Evolutionary conservation across 2,113 vertebrate genomes (phyloP).

Genomic region (Bos indicus): DNA sequence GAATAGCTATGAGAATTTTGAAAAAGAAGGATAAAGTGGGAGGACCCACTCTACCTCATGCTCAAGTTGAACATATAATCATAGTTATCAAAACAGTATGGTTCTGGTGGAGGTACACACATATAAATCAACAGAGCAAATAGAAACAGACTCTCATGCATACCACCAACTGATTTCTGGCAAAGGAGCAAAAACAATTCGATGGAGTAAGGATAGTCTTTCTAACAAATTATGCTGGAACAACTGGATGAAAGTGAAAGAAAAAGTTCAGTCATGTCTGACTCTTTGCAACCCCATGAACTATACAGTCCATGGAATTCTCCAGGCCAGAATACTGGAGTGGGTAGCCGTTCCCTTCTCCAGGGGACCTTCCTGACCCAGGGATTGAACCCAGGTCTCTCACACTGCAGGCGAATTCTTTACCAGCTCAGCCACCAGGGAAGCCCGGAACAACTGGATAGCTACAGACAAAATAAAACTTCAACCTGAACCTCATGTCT

Average conservation of each 20-base stretch:
- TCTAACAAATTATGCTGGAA: neutral
- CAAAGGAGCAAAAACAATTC: neutral
- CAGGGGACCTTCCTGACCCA: neutral
- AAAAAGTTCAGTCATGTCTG: neutral
- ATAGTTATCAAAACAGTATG: neutral
- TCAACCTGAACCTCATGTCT: neutral
- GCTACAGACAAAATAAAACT: neutral
- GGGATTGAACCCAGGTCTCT: neutral
- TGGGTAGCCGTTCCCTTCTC: neutral
- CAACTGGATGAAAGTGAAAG: neutral
- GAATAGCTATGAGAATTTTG: neutral
- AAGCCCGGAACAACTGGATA: neutral
- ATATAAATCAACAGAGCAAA: neutral
- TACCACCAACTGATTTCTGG: neutral
- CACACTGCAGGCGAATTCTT: neutral
- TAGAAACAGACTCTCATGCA: neutral
- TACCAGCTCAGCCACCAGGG: neutral
- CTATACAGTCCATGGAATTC: neutral
- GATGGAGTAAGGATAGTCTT: neutral
- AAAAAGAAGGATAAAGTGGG: neutral
- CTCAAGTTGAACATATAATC: neutral
- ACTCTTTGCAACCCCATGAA: neutral
- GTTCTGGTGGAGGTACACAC: neutral
- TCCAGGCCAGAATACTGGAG: neutral
- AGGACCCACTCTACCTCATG: neutral